phyloP scores from a whole-genome alignment of 2,113 vertebrate genomes.

The Theristicus caerulescens region DNA sequence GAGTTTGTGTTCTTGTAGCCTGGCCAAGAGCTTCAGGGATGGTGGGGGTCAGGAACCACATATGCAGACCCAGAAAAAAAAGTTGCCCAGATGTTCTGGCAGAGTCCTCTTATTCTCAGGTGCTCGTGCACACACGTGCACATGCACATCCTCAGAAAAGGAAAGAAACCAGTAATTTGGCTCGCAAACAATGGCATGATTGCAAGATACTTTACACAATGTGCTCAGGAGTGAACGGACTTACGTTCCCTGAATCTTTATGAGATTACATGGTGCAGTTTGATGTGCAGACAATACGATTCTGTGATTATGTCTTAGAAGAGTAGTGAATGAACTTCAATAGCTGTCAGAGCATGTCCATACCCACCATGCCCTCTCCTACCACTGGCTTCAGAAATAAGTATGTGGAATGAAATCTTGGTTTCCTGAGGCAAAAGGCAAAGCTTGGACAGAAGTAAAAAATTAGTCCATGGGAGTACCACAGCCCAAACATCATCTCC shows the following conservation, averaged over 20 bases:
- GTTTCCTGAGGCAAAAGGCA: not conserved
- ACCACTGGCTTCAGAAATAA: not conserved
- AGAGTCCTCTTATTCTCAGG: not conserved
- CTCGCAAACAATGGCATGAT: not conserved
- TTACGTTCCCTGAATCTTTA: not conserved
- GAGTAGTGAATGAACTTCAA: not conserved
- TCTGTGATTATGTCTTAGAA: not conserved
- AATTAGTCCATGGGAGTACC: not conserved
- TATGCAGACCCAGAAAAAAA: not conserved
- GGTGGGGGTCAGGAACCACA: not conserved
- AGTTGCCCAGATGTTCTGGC: not conserved
- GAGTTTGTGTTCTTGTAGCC: not conserved
- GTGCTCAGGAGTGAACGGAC: not conserved
- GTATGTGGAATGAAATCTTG: not conserved
- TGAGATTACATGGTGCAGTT: not conserved
- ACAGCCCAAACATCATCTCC: not conserved
- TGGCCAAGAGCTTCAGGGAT: not conserved
- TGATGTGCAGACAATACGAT: not conserved
- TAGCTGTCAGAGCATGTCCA: not conserved
- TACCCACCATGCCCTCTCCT: not conserved
- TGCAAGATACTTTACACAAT: not conserved
- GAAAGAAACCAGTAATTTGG: not conserved
- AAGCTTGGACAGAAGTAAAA: not conserved
- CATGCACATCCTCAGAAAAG: not conserved
- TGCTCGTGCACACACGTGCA: not conserved